Conservation (phyloP, 1,140 invertebrate genomes). For the Panagrolaimus sp. region DNA sequence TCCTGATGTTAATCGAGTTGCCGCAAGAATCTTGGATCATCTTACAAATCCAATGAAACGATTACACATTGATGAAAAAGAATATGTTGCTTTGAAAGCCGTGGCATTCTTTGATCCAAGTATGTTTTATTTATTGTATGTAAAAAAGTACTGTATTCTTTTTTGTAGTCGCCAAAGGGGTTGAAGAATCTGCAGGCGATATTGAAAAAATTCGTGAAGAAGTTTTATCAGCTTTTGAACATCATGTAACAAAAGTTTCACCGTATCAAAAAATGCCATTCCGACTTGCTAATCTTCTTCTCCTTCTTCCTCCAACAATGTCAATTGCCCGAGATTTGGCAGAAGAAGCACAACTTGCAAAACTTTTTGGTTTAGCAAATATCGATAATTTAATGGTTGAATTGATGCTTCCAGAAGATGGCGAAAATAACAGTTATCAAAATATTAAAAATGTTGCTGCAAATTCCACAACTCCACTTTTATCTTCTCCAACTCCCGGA, state of each 20-base stretch:
- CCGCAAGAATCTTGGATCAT: conserved; percentile 70
- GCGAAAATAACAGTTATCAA: conserved; percentile 35
- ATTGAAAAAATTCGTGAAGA: conserved; percentile 84
- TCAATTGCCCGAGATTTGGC: conserved; percentile 98
- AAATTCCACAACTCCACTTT: no score
- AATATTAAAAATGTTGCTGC: conserved; percentile 17
- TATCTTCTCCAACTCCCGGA: not conserved
- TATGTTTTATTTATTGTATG: conserved; percentile 28
- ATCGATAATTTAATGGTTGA: conserved; percentile 92
- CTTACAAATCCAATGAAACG: conserved; percentile 61
- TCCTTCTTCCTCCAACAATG: conserved; percentile 77
- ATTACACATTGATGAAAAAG: conserved; percentile 63
- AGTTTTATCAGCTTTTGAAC: conserved; percentile 90
- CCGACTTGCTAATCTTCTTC: conserved; percentile 86
- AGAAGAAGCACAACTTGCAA: conserved; percentile 94
- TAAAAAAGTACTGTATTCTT: conserved; percentile 18
- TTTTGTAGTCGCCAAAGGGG: conserved; percentile 77
- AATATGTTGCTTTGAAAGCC: conserved; percentile 64
- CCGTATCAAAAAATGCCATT: conserved; percentile 86
- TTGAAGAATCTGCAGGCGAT: conserved; percentile 72
- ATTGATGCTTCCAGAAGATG: conserved; percentile 71
- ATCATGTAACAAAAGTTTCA: conserved; percentile 77
- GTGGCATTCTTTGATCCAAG: conserved; percentile 61
- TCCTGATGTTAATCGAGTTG: conserved; percentile 65
- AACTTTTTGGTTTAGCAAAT: conserved; percentile 86